These are phyloP conservation scores for Saimiri boliviensis DNA, from an alignment of 2,113 vertebrate species.

Conservation along the genomic window DNA sequence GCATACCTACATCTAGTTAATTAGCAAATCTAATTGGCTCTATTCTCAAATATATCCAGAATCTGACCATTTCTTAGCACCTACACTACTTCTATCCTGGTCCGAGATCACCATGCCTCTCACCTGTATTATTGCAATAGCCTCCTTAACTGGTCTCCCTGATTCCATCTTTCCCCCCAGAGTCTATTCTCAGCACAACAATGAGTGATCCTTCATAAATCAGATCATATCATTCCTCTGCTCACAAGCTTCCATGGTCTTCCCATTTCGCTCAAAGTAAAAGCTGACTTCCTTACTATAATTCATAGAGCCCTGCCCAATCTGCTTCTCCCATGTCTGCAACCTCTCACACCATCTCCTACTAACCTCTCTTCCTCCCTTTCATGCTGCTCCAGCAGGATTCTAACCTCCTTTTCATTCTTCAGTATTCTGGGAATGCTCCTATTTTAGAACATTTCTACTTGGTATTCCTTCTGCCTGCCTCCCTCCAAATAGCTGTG, in stretches of 20 bases:
- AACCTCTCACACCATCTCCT: background rate
- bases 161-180: background rate
- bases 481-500: background rate
- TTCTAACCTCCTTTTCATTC: background rate
- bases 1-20: background rate
- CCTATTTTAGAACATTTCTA: background rate
- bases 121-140: background rate
- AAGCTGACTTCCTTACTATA: background rate
- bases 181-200: background rate
- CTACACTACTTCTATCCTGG: background rate
- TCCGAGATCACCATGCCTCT: background rate
- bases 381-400: background rate
- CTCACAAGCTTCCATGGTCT: background rate
- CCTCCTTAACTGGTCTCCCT: background rate
- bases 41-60: constrained; percentile 6
- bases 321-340: background rate
- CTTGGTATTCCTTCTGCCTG: background rate
- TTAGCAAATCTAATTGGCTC: constrained; percentile 1
- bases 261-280: background rate
- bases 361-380: background rate
- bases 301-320: background rate
- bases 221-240: background rate
- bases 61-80: background rate
- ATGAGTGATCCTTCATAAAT: background rate
- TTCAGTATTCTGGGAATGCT: background rate